phyloP scores from a whole-genome alignment of 2,888 invertebrate genomes.

The Temnothorax ravouxi region DNA sequence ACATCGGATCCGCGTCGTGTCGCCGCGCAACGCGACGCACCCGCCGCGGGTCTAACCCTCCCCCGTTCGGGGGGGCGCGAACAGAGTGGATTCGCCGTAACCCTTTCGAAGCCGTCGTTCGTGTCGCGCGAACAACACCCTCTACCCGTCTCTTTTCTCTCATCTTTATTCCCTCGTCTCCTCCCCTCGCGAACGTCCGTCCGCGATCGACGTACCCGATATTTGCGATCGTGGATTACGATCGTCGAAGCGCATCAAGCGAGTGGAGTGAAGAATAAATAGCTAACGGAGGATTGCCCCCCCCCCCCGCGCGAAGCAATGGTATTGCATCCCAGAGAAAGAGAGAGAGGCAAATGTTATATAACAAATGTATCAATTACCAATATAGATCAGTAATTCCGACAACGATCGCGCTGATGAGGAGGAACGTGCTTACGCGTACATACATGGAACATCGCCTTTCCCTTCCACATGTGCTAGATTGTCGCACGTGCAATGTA shows the following conservation, averaged over 20 bases:
- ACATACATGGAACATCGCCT: slow-evolving; percentile 31
- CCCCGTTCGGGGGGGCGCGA: slow-evolving; percentile 58
- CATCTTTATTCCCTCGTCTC: slow-evolving; percentile 27
- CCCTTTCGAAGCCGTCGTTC: slow-evolving; percentile 39
- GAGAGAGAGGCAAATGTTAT: not conserved
- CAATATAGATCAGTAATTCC: not conserved
- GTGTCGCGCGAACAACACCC: slow-evolving; percentile 66
- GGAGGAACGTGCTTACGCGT: slow-evolving; percentile 26
- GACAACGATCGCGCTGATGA: not conserved
- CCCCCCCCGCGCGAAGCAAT: not conserved
- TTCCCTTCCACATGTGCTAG: slow-evolving; percentile 22
- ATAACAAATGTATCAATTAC: slow-evolving; percentile 16
- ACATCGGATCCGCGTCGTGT: slow-evolving; percentile 19
- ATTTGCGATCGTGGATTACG: slow-evolving; percentile 44
- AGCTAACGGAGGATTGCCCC: slow-evolving; percentile 1
- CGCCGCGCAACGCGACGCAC: slow-evolving; percentile 40
- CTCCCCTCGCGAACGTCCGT: slow-evolving; percentile 21
- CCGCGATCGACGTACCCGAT: slow-evolving; percentile 13
- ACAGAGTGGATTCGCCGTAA: slow-evolving; percentile 74
- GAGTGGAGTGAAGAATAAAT: slow-evolving; percentile 22
- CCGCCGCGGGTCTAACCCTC: slow-evolving; percentile 40
- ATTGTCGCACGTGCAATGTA: slow-evolving; percentile 31
- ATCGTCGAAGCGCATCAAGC: not conserved
- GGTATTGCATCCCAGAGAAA: not conserved
- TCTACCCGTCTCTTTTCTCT: slow-evolving; percentile 17